phyloP scores from a whole-genome alignment of 2,797 vertebrate species.

The Darevskia nairensis region DNA sequence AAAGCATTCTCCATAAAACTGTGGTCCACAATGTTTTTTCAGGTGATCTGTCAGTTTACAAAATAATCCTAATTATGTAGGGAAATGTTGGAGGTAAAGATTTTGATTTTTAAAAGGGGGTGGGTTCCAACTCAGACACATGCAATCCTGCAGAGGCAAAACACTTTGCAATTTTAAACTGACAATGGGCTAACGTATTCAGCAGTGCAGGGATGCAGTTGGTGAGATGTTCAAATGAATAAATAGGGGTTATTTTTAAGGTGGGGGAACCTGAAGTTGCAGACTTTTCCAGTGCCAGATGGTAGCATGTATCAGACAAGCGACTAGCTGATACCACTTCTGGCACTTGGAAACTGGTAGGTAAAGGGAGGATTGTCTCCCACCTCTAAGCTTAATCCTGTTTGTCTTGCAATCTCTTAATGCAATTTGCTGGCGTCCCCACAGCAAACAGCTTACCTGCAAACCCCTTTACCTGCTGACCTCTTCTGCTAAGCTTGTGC shows the following conservation, averaged over 20 bases:
- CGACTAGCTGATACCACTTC: no score
- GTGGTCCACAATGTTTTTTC: not conserved
- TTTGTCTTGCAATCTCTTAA: conserved; percentile 18
- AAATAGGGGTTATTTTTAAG: not conserved
- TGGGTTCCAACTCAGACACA: not conserved
- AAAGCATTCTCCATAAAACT: not conserved
- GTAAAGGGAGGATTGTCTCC: not conserved
- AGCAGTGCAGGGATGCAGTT: not conserved
- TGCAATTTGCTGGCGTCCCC: conserved; percentile 26
- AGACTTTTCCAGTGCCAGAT: not conserved
- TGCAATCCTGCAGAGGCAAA: not conserved
- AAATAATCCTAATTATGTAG: not conserved
- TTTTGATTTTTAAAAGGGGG: no score
- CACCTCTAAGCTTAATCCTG: not conserved
- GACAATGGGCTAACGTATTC: not conserved
- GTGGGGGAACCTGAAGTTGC: no score
- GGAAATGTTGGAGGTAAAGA: not conserved
- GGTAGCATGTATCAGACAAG: not conserved
- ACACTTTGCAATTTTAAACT: not conserved
- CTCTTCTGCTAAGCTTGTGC: not conserved
- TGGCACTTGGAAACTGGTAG: not conserved
- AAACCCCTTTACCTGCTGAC: conserved; percentile 30
- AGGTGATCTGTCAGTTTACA: not conserved
- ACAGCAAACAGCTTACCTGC: conserved; percentile 23
- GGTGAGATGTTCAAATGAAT: not conserved